phyloP scores from a whole-genome alignment of 2,113 vertebrate genomes.

The Aspiorhynchus laticeps region DNA sequence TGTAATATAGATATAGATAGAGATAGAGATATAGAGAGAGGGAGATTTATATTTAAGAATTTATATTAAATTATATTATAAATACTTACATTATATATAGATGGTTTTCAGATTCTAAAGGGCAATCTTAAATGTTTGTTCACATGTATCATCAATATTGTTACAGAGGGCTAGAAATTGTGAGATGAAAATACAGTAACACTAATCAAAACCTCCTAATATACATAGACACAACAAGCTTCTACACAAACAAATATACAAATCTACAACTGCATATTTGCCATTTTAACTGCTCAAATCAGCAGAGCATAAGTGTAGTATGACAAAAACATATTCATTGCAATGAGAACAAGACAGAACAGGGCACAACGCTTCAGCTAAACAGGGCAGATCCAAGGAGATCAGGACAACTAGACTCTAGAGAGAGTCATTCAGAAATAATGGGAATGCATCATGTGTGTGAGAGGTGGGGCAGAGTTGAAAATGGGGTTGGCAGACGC shows the following conservation, averaged over 20 bases:
- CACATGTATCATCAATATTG: no score
- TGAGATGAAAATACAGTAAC: neutral
- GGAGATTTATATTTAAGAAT: no score
- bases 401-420: neutral
- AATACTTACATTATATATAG: no score
- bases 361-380: neutral
- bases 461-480: neutral
- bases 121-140: no score
- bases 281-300: neutral
- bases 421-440: conserved; percentile 3
- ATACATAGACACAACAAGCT: neutral
- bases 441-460: neutral
- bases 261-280: neutral
- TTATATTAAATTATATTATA: no score
- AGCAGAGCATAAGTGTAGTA: neutral
- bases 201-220: neutral
- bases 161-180: neutral
- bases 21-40: no score
- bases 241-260: neutral
- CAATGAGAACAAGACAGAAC: neutral
- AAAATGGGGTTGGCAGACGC: neutral
- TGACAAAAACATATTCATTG: neutral
- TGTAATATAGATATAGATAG: no score
- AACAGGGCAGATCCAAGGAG: neutral
- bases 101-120: no score